Base-by-base conservation (phyloP, 1,140 invertebrate species). In the Acromyrmex echinatior region DNA sequence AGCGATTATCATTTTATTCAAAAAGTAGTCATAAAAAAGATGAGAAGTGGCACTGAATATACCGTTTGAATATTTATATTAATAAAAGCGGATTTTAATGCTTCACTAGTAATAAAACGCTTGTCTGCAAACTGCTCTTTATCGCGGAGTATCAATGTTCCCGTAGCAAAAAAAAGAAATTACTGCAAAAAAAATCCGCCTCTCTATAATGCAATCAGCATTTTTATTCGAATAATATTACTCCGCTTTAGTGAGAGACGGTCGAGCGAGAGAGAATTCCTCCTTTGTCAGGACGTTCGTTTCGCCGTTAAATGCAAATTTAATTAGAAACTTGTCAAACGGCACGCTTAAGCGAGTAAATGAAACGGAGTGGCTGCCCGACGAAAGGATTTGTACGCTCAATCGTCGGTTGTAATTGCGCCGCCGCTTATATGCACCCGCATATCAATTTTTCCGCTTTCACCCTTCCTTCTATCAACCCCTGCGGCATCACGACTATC, bases 261-360 rank as follows among this genome's bases (percentile, higher is more conserved):
- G 65, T 58, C 53, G 65, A 66, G 49, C 68, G 56, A 84, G 62
- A 84, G 56, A 84, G 62, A 84, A 76, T 84, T 84, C 39, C 49
- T 84, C 58, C 70, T 76, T 84, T 74, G 80, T 84, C 31, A 39
- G 80, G 80, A 51, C 56, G 56, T 76, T 84, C 80, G 70, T 84
- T 84, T 84, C 39, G 56, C 56, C 70, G 56, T 84, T 84, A 84
- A 84, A 84, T 76, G 80, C 56, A 84, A 84, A 84, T 84, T 84
- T 84, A 84, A 84, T 84, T 84, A 84, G 80, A 76, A 84, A 84
- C 80, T 84, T 84, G 80, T 84, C 80, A 84, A 84, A 76, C 80
- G 68, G 56, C 56, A 62, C 80, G 70, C 39, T 84, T 84, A 76
- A 84, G 45, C 70, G 39, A 49, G 45, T 70, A 62, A 84, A 74